phyloP scores from a whole-genome alignment of 2,888 invertebrate species.

The Lithosia quadra region DNA sequence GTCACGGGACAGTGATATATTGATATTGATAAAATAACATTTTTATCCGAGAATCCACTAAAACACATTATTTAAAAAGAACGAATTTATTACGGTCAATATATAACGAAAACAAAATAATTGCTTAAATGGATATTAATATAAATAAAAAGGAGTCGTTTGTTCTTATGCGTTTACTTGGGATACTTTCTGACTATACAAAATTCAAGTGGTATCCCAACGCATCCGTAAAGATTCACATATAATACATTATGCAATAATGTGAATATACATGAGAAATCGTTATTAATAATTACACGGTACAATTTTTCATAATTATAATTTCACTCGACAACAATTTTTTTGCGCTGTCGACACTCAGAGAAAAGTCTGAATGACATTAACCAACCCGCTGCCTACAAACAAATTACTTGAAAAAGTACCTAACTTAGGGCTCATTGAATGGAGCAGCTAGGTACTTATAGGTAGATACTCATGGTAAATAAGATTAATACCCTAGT shows the following conservation, averaged over 20 bases:
- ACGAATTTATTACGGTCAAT: not conserved
- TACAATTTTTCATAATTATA: too few relatives aligned
- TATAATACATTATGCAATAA: too few relatives aligned
- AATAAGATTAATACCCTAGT: not conserved
- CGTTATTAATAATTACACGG: too few relatives aligned
- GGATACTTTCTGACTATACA: not conserved
- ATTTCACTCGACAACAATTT: too few relatives aligned
- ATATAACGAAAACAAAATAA: not conserved
- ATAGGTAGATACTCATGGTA: not conserved
- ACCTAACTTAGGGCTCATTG: not conserved
- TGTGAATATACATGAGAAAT: too few relatives aligned
- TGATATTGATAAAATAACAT: conserved; percentile 2
- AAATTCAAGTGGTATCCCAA: not conserved
- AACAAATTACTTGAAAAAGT: too few relatives aligned
- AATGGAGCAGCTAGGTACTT: not conserved
- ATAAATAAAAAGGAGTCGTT: not conserved
- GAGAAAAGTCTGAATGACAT: not conserved
- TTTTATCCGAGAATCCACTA: not conserved
- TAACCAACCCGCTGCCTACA: not conserved
- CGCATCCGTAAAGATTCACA: too few relatives aligned
- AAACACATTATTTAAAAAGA: not conserved
- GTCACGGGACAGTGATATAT: conserved; percentile 1
- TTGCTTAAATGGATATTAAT: not conserved
- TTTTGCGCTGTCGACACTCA: too few relatives aligned
- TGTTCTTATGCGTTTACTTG: not conserved